These are phyloP conservation scores for Anthrax anthrax DNA, from an alignment of 2,888 invertebrate genomes.

Conservation along the genomic window DNA sequence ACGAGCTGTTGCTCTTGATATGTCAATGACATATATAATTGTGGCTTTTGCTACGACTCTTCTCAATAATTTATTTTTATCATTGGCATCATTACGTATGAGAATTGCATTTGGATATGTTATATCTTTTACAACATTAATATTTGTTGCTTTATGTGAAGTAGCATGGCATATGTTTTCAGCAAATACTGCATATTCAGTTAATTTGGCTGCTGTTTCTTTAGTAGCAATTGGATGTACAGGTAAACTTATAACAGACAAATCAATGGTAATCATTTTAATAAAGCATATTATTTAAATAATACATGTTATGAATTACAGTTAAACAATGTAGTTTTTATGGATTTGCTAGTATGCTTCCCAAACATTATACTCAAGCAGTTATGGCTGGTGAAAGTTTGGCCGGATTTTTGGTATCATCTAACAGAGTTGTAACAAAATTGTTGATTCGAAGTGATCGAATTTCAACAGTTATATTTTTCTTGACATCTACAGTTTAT, in stretches of 20 bases:
- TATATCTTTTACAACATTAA: slow-evolving; percentile 63
- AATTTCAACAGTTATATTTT: slow-evolving; percentile 76
- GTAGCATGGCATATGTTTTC: slow-evolving; percentile 76
- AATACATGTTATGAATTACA: too few relatives aligned
- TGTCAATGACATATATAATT: slow-evolving; percentile 84
- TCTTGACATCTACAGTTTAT: slow-evolving; percentile 61
- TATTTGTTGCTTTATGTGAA: slow-evolving; percentile 74
- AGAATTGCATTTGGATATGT: slow-evolving; percentile 79
- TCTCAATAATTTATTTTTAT: slow-evolving; percentile 70
- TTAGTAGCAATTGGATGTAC: slow-evolving; percentile 80
- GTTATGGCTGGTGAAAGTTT: slow-evolving; percentile 90
- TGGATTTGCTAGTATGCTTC: slow-evolving; percentile 84
- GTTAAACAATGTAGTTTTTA: slow-evolving; percentile 91
- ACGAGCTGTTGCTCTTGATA: slow-evolving; percentile 78
- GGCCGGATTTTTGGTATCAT: slow-evolving; percentile 72
- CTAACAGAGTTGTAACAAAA: slow-evolving; percentile 73
- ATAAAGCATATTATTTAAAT: not conserved
- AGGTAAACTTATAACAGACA: slow-evolving; percentile 16
- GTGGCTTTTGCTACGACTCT: slow-evolving; percentile 78
- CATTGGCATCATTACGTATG: slow-evolving; percentile 64
- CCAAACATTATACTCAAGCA: slow-evolving; percentile 76
- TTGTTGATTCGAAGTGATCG: slow-evolving; percentile 59
- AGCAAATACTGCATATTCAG: slow-evolving; percentile 60
- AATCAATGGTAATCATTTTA: too few relatives aligned
- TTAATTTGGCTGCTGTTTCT: slow-evolving; percentile 71